Base-by-base conservation (phyloP, 2,113 vertebrate genomes). In the Austrofundulus limnaeus region DNA sequence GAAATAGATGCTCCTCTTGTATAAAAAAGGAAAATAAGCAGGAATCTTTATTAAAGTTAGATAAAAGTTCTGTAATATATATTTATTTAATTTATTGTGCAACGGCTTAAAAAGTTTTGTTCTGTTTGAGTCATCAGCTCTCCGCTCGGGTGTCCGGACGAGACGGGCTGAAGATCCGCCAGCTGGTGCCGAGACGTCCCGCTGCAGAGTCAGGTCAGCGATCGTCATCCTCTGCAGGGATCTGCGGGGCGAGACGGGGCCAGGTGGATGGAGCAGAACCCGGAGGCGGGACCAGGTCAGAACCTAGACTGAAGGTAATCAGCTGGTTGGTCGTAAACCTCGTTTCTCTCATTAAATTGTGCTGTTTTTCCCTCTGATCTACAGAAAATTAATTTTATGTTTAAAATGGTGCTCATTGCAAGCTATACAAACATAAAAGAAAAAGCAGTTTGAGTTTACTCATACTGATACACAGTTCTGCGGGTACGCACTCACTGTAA, bases 171-270 rank as follows among this genome's bases (percentile, higher is more conserved):
- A 71, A 58, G 83, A 71, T 87, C 85, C 38, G 66, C 66, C 69
- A 55, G 45, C 43, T 41, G 7, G 60, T 20, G 34, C 61, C 54
- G 1, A 48, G 6, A 61, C 72, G 24, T 82, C 77, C 76, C 77
- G 80, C 72, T 70, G 75, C 68, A 63, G 82, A 78, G 86, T 92
- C 90, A 85, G 79, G 86, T 57, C 54, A 6, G 61, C 38, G 16
- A 87, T 89, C 84, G 42, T 91, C 92, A 92, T 84, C 69, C 87
- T 87, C 78, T 28, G 28, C 25, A n/a, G 55, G 69, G 78, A 74
- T 75, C 72, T 43, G 56, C 56, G n/a, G 66, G 55, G 41, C 12
- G 25, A 51, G 28, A 54, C 13, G n/a, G n/a, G 31, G 2, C 56
- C 31, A 10, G 31, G 31, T 10, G 5, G 9, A 43, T 12, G 14